phyloP scores from a whole-genome alignment of 2,113 vertebrate species.

The Cardinalis cardinalis region DNA sequence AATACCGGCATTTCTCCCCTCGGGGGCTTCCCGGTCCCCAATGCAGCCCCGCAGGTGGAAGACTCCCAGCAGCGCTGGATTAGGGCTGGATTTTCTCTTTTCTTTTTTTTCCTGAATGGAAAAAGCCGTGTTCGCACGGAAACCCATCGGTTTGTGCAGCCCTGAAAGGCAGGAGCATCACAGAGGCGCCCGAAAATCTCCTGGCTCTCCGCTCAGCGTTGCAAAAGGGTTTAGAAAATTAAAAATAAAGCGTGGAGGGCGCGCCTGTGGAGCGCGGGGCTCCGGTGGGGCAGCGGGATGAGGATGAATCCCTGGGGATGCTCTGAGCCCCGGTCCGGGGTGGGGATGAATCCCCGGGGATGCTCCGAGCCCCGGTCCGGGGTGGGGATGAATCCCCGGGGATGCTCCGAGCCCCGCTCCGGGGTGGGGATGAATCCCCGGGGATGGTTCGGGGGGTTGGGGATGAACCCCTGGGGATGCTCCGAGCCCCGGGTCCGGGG shows the following conservation, averaged over 20 bases:
- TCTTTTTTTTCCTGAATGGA: not conserved
- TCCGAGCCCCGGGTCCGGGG: too few species aligned
- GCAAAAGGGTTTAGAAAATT: not conserved
- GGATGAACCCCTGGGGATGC: too few species aligned
- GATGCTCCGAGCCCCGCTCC: too few species aligned
- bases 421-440: too few species aligned
- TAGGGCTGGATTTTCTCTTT: not conserved
- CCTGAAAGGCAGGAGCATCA: not conserved
- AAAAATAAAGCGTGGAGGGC: not conserved
- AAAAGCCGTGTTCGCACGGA: not conserved
- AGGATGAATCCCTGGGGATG: fast-evolving
- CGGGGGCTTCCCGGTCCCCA: not conserved
- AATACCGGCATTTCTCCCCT: not conserved
- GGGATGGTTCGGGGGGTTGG: too few species aligned
- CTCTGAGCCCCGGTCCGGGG: not conserved
- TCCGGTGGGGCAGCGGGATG: fast-evolving
- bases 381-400: too few species aligned
- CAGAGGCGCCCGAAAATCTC: not conserved
- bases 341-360: too few species aligned
- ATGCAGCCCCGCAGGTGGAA: not conserved
- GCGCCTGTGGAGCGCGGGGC: not conserved
- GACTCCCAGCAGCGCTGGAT: not conserved
- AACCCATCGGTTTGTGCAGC: not conserved
- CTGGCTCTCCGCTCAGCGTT: not conserved
- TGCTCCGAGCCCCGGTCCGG: too few species aligned